These are phyloP conservation scores for Leucophora obtusa DNA, from an alignment of 2,888 invertebrate species.

Conservation along the genomic window DNA sequence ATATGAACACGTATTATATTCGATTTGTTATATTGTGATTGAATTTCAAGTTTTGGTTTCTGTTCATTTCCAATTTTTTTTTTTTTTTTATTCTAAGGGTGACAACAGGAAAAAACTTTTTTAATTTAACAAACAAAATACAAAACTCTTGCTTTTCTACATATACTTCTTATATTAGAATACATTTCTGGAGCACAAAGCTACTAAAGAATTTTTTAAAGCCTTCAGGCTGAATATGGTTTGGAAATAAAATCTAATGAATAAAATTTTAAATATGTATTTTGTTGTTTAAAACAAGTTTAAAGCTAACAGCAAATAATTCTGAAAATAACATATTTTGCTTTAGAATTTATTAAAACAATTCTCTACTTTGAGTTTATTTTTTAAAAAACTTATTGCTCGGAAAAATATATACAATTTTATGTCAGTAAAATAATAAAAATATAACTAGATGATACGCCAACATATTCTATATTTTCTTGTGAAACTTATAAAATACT, in stretches of 20 bases:
- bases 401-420: too few relatives aligned
- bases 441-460: too few relatives aligned
- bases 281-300: background rate
- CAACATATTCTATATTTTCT: too few relatives aligned
- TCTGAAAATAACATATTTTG: too few relatives aligned
- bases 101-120: conserved; percentile 48
- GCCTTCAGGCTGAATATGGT: conserved; percentile 1
- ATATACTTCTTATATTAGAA: background rate
- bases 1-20: conserved; percentile 60
- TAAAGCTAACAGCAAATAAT: too few relatives aligned
- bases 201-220: background rate
- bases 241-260: background rate
- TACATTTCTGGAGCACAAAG: background rate
- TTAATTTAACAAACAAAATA: conserved; percentile 51
- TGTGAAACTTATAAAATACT: too few relatives aligned
- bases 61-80: conserved; percentile 20
- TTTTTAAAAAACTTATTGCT: too few relatives aligned
- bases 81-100: conserved; percentile 22
- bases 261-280: background rate
- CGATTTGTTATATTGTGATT: conserved; percentile 58
- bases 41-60: conserved; percentile 52
- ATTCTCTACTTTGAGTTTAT: too few relatives aligned
- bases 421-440: too few relatives aligned
- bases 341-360: too few relatives aligned
- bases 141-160: conserved; percentile 1